Evolutionary conservation across 2,888 invertebrate species (phyloP).

Genomic region (Geotrupes spiniger): DNA sequence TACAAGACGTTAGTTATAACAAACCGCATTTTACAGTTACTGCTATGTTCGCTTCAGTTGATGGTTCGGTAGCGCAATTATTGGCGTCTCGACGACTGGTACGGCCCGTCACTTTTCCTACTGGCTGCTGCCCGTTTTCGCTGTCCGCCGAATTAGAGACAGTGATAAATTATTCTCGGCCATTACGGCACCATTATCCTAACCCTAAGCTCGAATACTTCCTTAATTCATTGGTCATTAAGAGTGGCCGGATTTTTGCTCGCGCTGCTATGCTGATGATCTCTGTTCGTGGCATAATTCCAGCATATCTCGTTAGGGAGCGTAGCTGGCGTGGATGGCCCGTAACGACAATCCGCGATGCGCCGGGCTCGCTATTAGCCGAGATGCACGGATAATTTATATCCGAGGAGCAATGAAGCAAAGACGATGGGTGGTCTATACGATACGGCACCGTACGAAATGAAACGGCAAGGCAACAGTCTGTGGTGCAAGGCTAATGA

Average conservation of each 20-base stretch:
- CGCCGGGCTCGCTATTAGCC: conserved; percentile 37
- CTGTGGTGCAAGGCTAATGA: conserved; percentile 38
- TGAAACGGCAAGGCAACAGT: conserved; percentile 33
- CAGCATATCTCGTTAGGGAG: conserved; percentile 46
- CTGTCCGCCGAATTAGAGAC: conserved; percentile 30
- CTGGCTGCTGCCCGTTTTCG: conserved; percentile 6
- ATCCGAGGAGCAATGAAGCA: conserved; percentile 44
- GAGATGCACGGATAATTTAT: conserved; percentile 43
- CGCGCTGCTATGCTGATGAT: conserved; percentile 39
- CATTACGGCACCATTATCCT: conserved; percentile 35
- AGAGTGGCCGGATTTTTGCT: conserved; percentile 43
- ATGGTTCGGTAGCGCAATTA: conserved; percentile 11
- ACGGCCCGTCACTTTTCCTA: conserved; percentile 12
- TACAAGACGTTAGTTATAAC: background rate
- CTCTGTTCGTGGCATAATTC: conserved; percentile 47
- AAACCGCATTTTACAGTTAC: conserved; percentile 2
- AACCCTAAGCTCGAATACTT: conserved; percentile 36
- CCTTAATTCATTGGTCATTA: conserved; percentile 47
- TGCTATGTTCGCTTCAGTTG: background rate
- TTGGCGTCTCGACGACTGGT: conserved; percentile 6
- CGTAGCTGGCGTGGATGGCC: conserved; percentile 41
- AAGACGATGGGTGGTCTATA: conserved; percentile 34
- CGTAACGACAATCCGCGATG: conserved; percentile 47
- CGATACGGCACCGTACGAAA: conserved; percentile 27
- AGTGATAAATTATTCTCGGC: conserved; percentile 36